phyloP scores from a whole-genome alignment of 2,888 invertebrate species.

The Leuctra nigra region DNA sequence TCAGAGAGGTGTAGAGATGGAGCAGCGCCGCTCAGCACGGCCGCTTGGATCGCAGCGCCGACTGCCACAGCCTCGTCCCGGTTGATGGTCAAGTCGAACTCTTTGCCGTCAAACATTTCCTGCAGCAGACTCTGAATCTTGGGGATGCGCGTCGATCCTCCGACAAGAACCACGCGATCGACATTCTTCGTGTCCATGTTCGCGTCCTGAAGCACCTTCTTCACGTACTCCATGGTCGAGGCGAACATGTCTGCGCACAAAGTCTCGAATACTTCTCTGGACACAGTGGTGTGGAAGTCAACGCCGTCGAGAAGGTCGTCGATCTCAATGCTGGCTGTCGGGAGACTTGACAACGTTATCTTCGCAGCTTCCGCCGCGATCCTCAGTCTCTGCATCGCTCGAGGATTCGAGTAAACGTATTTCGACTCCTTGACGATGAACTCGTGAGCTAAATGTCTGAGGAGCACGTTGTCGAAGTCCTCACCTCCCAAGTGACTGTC shows the following conservation, averaged over 20 bases:
- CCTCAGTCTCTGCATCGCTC: conserved; percentile 82
- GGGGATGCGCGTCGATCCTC: conserved; percentile 96
- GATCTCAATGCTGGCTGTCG: conserved; percentile 90
- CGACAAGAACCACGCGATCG: conserved; percentile 86
- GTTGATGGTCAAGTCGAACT: conserved; percentile 95
- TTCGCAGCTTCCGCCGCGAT: conserved; percentile 90
- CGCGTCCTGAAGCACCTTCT: conserved; percentile 87
- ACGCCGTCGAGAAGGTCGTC: conserved; percentile 90
- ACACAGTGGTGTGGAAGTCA: conserved; percentile 93
- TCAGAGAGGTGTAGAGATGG: too few species aligned
- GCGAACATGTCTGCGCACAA: conserved; percentile 94
- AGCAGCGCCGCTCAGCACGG: conserved; percentile 78
- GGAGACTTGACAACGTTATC: conserved; percentile 77
- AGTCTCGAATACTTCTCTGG: conserved; percentile 94
- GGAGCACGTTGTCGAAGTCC: conserved; percentile 89
- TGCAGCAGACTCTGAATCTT: conserved; percentile 95
- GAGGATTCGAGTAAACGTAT: conserved; percentile 78
- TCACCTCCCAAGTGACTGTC: conserved; percentile 92
- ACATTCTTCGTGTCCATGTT: conserved; percentile 91
- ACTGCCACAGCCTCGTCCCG: conserved; percentile 98
- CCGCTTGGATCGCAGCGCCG: conserved; percentile 94
- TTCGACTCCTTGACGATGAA: conserved; percentile 92
- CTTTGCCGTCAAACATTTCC: conserved; percentile 87
- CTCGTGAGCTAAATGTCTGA: conserved; percentile 82
- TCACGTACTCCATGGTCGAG: conserved; percentile 93